Percentiles rank a stretch among this genome's conserved stretches.
Conservation (phyloP, 2,113 vertebrate species). For the Symphodus melops region DNA sequence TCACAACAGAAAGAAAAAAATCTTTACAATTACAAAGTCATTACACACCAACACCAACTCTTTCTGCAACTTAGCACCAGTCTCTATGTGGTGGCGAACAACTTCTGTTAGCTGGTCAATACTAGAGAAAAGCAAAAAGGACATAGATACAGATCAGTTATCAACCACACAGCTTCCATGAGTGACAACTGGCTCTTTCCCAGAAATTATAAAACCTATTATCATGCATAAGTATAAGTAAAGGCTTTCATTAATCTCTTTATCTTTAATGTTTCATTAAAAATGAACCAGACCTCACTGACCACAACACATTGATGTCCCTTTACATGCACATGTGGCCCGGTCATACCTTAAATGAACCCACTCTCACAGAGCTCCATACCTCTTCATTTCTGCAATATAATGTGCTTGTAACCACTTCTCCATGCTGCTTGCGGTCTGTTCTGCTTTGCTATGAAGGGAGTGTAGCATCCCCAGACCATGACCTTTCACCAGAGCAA, state of each 20-base stretch:
- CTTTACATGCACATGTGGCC: neutral
- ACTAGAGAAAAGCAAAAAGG: constrained; percentile 75
- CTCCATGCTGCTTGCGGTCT: constrained; percentile 84
- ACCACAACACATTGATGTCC: neutral
- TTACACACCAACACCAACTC: constrained; percentile 83
- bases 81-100: constrained; percentile 87
- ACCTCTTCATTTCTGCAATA: constrained; percentile 90
- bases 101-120: constrained; percentile 87
- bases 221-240: neutral
- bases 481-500: constrained; percentile 87
- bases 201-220: neutral
- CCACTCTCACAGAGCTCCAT: neutral
- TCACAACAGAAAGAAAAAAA: neutral
- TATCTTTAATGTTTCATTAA: neutral
- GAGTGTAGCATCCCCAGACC: constrained; percentile 80
- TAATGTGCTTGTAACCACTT: constrained; percentile 85
- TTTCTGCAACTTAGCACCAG: constrained; percentile 82
- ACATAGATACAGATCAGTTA: neutral
- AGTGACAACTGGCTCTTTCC: neutral
- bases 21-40: neutral
- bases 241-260: no score
- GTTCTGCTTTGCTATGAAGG: constrained; percentile 80
- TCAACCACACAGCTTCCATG: neutral
- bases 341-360: neutral
- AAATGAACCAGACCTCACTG: neutral